A percentile compares a stretch with the other conserved stretches of the same genome.
Evolutionary conservation across 1,140 invertebrate species (phyloP).

Genomic region (Diorhabda sublineata): DNA sequence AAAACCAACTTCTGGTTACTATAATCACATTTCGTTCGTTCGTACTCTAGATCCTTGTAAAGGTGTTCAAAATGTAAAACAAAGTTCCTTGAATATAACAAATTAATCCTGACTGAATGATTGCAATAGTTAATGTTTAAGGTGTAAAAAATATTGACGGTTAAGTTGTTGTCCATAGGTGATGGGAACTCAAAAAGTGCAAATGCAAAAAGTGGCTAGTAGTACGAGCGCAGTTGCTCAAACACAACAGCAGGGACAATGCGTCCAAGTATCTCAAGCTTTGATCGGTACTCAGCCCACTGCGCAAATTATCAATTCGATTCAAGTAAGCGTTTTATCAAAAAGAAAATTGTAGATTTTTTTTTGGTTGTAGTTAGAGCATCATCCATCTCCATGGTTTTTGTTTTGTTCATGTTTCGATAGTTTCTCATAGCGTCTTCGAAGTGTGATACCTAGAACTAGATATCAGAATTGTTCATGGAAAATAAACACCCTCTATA

Average conservation of each 20-base stretch:
- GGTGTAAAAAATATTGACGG: slow-evolving; percentile 1
- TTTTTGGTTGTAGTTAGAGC: slow-evolving; percentile 18
- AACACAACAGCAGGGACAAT: slow-evolving; percentile 53
- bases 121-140: background rate
- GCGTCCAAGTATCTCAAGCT: slow-evolving; percentile 63
- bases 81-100: too few species aligned
- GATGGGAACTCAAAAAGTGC: slow-evolving; percentile 54
- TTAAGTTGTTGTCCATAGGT: slow-evolving; percentile 36
- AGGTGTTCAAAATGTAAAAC: too few species aligned
- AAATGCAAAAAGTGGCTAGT: slow-evolving; percentile 52
- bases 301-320: slow-evolving; percentile 61
- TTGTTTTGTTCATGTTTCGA: too few species aligned
- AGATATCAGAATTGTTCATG: too few species aligned
- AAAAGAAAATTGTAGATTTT: slow-evolving; percentile 13
- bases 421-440: too few species aligned
- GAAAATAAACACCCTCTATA: too few species aligned
- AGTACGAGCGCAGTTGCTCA: slow-evolving; percentile 47
- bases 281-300: slow-evolving; percentile 56
- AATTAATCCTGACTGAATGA: too few species aligned
- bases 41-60: too few species aligned
- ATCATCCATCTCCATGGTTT: background rate
- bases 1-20: too few species aligned
- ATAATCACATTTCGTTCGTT: too few species aligned
- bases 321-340: slow-evolving; percentile 49
- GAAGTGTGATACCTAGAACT: too few species aligned